Conservation (phyloP, 1,140 invertebrate species). For the Agraylea sexmaculata region DNA sequence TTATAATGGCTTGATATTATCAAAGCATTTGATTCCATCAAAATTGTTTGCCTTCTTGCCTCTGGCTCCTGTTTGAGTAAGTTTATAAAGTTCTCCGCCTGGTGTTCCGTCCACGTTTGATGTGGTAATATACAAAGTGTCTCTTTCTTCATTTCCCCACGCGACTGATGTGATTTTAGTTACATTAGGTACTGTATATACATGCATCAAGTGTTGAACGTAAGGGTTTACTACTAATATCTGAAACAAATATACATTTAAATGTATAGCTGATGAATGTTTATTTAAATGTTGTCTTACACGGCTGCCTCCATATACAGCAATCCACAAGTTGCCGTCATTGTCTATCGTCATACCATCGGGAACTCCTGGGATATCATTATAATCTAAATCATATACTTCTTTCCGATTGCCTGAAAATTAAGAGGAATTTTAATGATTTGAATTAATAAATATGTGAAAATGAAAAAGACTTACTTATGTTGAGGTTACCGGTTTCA, state of each 20-base stretch:
- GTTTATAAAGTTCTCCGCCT: conserved; percentile 13
- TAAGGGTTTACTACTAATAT: conserved; percentile 37
- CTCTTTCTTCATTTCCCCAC: conserved; percentile 68
- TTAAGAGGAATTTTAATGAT: too few relatives aligned
- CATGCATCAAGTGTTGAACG: conserved; percentile 32
- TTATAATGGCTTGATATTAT: too few relatives aligned
- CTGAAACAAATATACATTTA: conserved; percentile 22
- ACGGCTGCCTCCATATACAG: conserved; percentile 46
- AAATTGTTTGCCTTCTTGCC: conserved; percentile 11
- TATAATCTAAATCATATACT: conserved; percentile 40
- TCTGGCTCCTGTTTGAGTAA: conserved; percentile 13
- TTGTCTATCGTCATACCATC: conserved; percentile 70
- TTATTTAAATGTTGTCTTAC: conserved; percentile 23
- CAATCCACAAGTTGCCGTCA: conserved; percentile 60
- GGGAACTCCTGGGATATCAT: conserved; percentile 43
- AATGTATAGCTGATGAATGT: conserved; percentile 6
- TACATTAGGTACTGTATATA: conserved; percentile 46
- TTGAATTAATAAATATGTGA: conserved; percentile 7
- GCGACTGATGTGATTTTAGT: conserved; percentile 64
- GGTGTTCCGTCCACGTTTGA: conserved; percentile 10
- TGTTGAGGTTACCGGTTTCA: conserved; percentile 49
- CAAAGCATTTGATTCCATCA: too few relatives aligned
- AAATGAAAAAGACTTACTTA: conserved; percentile 42
- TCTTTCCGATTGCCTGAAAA: conserved; percentile 34
- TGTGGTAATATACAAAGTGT: conserved; percentile 68